These are phyloP conservation scores for Prochilodus magdalenae DNA, from an alignment of 2,113 vertebrate genomes.

Conservation along the genomic window DNA sequence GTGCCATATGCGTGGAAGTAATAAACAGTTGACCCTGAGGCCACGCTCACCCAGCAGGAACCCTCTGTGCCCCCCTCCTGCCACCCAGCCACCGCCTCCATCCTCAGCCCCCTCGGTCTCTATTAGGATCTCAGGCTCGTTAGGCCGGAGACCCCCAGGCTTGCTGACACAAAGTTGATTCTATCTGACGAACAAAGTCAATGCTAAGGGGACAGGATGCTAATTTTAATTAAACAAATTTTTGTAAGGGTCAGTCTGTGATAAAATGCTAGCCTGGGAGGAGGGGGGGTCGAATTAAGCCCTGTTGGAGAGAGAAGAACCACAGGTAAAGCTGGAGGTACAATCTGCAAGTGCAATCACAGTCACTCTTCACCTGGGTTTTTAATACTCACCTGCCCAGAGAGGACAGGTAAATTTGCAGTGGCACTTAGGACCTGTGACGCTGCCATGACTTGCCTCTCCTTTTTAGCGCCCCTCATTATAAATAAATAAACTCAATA, in stretches of 20 bases:
- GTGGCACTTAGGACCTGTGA: slow-evolving; percentile 25
- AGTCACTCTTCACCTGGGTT: slow-evolving; percentile 11
- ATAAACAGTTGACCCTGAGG: slow-evolving; percentile 75
- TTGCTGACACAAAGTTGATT: slow-evolving; percentile 78
- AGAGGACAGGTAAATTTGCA: no score
- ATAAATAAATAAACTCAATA: no score
- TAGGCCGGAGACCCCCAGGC: slow-evolving; percentile 71
- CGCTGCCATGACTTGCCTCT: neutral
- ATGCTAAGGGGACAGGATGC: slow-evolving; percentile 79
- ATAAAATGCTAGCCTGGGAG: slow-evolving; percentile 65
- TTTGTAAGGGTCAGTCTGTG: slow-evolving; percentile 74
- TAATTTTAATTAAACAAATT: slow-evolving; percentile 85
- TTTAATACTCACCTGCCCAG: neutral
- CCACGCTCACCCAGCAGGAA: slow-evolving; percentile 72
- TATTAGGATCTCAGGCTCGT: slow-evolving; percentile 82
- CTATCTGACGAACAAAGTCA: slow-evolving; percentile 82
- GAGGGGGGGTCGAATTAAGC: slow-evolving; percentile 46
- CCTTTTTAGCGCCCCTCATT: neutral
- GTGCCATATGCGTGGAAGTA: slow-evolving; percentile 67
- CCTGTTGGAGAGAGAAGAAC: slow-evolving; percentile 24
- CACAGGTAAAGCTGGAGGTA: slow-evolving; percentile 38
- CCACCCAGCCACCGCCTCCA: slow-evolving; percentile 46
- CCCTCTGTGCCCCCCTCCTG: slow-evolving; percentile 57
- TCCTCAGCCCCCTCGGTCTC: slow-evolving; percentile 56
- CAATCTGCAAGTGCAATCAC: slow-evolving; percentile 20